These are phyloP conservation scores for Doryteuthis pealeii DNA, from an alignment of 1,140 invertebrate genomes.

Conservation along the genomic window DNA sequence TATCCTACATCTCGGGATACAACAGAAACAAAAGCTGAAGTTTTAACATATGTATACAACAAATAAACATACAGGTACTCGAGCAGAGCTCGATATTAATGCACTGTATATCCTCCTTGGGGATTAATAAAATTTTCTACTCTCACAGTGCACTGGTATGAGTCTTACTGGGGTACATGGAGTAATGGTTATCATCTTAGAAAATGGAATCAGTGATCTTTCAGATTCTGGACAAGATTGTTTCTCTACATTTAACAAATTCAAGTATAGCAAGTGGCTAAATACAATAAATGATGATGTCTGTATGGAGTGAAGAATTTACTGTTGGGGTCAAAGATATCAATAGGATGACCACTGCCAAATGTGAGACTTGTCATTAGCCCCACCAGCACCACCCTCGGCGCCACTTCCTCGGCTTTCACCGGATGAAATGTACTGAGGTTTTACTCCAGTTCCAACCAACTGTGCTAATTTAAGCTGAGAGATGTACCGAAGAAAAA, in stretches of 20 bases:
- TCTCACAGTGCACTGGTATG: too few relatives aligned
- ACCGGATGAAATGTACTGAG: conserved; percentile 21
- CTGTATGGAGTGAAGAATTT: conserved; percentile 2
- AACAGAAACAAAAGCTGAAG: too few relatives aligned
- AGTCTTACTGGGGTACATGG: too few relatives aligned
- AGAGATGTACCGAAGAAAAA: conserved; percentile 96
- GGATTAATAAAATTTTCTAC: too few relatives aligned
- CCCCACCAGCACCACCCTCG: conserved; percentile 29
- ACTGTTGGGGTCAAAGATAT: conserved; percentile 59
- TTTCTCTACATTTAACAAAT: not conserved
- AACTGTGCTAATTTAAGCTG: conserved; percentile 96
- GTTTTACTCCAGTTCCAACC: conserved; percentile 83
- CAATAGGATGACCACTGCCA: conserved; percentile 46
- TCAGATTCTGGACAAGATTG: too few relatives aligned
- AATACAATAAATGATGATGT: not conserved
- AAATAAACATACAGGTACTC: too few relatives aligned
- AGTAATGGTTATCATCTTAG: too few relatives aligned
- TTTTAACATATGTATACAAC: too few relatives aligned
- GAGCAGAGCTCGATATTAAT: too few relatives aligned
- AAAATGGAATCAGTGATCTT: too few relatives aligned
- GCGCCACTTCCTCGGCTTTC: conserved; percentile 14
- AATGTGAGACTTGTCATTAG: conserved; percentile 26
- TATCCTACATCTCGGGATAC: too few relatives aligned
- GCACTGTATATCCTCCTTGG: too few relatives aligned
- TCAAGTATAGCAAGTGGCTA: not conserved